Evolutionary conservation across 2,113 vertebrate genomes (phyloP), one percentile per base, ranked within the genome.

Genomic region (Diadophis punctatus): DNA sequence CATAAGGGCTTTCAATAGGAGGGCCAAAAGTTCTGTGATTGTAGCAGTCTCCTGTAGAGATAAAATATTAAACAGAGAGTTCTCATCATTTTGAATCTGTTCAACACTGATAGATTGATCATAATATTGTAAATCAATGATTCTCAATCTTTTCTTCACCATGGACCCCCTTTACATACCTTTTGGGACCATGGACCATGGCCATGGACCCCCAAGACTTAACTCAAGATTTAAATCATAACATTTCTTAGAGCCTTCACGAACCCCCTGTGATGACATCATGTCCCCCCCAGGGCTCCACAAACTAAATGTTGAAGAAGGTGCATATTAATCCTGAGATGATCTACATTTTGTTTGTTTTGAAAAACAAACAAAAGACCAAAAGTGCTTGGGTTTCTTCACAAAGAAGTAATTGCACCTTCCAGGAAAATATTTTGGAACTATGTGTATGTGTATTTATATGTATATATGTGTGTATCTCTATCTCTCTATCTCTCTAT

Each of bases 241-340:
- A n/a, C 4, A n/a, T 63, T 63, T 63, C 60, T 63, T 63, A 30
- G 11, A 63, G 27, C 58, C 58, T 63, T 63, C 30, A n/a, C 11
- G 4, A 3, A 14, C 1, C 11, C 60, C 4, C 3, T 11, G 58
- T 30, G 27, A 63, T 63, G 27, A 63, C 11, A 63, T 63, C 58
- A 63, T 63, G 58, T 0, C 27, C 27, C 9, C 5, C 4, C 4
- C 56, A 9, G 27, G 25, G 10, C 9, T 60, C 58, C 1, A 10
- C 60, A 63, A 10, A 63, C 48, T 92, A 58, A 86, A 53, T 23
- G 60, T 34, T 68, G 46, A 93, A 90, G 88, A 80, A 11, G 20
- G 90, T 87, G 30, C 10, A 23, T 95, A 90, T 91, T 80, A 46
- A 34, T 51, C 58, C 34, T 90, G 80, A 0, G 53, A 80, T 90